Evolutionary conservation across 2,113 vertebrate genomes (phyloP), one percentile per base, ranked within the genome.

Genomic region (Sula dactylatra): DNA sequence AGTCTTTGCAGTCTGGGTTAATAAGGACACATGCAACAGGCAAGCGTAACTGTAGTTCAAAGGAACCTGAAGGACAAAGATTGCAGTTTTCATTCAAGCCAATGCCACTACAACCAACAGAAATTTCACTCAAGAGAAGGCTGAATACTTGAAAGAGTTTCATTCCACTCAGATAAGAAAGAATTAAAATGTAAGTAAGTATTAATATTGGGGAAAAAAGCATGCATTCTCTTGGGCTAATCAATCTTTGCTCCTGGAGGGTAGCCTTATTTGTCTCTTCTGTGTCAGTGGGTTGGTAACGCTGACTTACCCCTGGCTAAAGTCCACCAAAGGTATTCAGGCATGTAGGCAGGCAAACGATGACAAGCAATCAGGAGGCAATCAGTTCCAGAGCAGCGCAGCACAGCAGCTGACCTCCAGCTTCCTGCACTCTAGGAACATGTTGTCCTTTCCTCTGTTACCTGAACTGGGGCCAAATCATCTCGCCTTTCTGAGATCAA

Each of bases 1-100:
- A 90, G 86, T 69, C 71, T 96, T 90, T 93, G 67, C 80, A 70
- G 90, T 49, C 88, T 96, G 94, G 56, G 82, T 94, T 94, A 96
- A 88, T 65, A 88, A 88, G 82, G 84, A 79, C 59, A 83, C 74
- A 61, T 54, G 67, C 59, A 65, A 58, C 13, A 2, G 50, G 78
- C 59, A 88, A 72, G 56, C 4, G 1, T 56, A 73, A 66, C 52
- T 54, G 27, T 13, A 83, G 64, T 22, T 76, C 36, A 90, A 90
- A 93, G 49, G 86, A 82, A 96, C 78, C 16, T 13, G 55, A 92
- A 86, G 78, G 65, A 78, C 67, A 79, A 86, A 79, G 19, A 67
- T 0, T 32, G 40, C 20, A 45, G 47, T 58, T 94, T 76, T 81
- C 38, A 34, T 80, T 58, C 71, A 74, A 82, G 55, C 45, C 44